Conservation (phyloP, 2,797 vertebrate genomes). For the Glyptemys insculpta region DNA sequence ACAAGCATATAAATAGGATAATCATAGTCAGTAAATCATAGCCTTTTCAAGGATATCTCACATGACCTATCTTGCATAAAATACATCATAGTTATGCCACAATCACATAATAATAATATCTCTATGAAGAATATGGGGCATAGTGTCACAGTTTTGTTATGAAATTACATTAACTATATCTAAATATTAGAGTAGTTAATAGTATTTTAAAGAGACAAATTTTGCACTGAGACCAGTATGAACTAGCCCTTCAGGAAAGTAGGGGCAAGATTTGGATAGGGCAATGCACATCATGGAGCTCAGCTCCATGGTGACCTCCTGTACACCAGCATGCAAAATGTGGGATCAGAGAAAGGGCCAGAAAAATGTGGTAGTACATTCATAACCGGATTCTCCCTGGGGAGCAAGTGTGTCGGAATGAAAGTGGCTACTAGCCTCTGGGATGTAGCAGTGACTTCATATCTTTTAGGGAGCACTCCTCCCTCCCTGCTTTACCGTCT, state of each 20-base stretch:
- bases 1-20: too few relatives aligned
- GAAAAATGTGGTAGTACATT: neutral
- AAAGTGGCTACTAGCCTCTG: neutral
- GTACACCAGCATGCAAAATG: neutral
- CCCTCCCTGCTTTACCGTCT: neutral
- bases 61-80: too few relatives aligned
- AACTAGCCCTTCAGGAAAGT: neutral
- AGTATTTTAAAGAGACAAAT: neutral
- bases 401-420: neutral
- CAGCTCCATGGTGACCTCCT: neutral
- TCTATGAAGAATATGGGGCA: too few relatives aligned
- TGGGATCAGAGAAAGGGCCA: neutral
- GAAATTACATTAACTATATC: neutral
- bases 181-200: neutral
- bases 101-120: too few relatives aligned
- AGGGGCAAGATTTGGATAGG: rapidly evolving
- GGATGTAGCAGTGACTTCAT: neutral
- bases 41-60: too few relatives aligned
- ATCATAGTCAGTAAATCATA: too few relatives aligned
- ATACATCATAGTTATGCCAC: too few relatives aligned
- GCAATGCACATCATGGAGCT: rapidly evolving
- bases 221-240: neutral
- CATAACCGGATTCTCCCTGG: too few relatives aligned
- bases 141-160: neutral
- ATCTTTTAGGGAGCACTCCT: neutral